Evolutionary conservation across 2,797 vertebrate species (phyloP), one percentile per base, ranked within the genome.

Genomic region (Fratercula arctica): DNA sequence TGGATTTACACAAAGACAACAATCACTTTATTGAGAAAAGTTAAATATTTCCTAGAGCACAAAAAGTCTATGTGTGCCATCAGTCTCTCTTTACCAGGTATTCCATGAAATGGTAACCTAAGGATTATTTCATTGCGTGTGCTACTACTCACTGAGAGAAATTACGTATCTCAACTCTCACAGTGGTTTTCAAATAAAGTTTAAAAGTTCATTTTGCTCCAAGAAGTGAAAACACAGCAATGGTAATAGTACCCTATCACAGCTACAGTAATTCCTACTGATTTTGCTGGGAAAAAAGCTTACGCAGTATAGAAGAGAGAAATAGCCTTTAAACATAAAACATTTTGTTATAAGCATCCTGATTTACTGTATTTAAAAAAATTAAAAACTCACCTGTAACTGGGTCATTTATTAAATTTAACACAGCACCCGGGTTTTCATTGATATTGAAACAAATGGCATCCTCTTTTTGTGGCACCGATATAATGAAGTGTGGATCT

Each of bases 401-500:
- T 75, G 98, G 98, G 91, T 99, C 99, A 91, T 73, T 98, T 90
- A 99, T 98, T 95, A 99, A 98, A 74, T 98, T 98, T 70, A 99
- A 98, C 92, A 99, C 98, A 24, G 98, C 98, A 85, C 99, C 99
- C 1, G 99, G 99, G 37, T 96, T 98, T 92, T 99, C 98, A 19
- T 99, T 98, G 66, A 99, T 99, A 98, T 99, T 99, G 97, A 99
- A 99, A 96, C 99, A 99, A 97, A 99, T 94, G 50, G 98, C 97
- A 19, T 99, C 99, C 0, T 98, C 96, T 91, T 96, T 98, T 56
- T 98, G 97, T 50, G 98, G 98, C 46, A 99, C 97, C 26, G 98
- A 98, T 86, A 99, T 98, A 85, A 99, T 98, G 97, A 99, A 99
- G 96, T 99, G 99, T 83, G 99, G 99, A 94, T 99, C 99, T 92